Conservation (phyloP, 2,888 invertebrate species). For the Lochmaea crataegi region DNA sequence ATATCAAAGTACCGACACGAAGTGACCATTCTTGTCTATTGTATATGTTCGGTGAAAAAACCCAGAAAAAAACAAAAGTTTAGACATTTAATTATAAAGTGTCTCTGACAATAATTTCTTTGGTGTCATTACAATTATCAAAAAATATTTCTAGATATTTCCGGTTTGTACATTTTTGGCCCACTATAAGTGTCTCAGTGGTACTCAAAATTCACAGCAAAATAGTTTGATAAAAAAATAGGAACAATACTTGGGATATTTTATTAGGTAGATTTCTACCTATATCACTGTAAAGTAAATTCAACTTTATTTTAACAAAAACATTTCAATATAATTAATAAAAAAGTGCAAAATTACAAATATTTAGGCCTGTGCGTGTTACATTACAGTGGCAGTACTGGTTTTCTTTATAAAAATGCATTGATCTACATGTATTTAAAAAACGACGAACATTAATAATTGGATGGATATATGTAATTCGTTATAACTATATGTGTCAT, state of each 20-base stretch:
- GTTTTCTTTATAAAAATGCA: background rate
- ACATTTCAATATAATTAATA: background rate
- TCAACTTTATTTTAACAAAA: background rate
- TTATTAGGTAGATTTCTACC: background rate
- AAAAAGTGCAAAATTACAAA: background rate
- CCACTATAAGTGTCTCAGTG: conserved; percentile 24
- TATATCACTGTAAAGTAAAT: conserved; percentile 16
- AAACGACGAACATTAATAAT: background rate
- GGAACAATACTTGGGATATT: conserved; percentile 9
- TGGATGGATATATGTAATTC: background rate
- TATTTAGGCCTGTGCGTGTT: conserved; percentile 9
- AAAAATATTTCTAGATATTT: conserved; percentile 14
- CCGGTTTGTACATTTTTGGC: conserved; percentile 11
- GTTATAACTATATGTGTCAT: background rate
- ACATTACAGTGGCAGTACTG: conserved; percentile 15
- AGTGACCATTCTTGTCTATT: no score
- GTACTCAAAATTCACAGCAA: conserved; percentile 35
- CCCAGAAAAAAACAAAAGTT: no score
- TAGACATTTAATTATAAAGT: background rate
- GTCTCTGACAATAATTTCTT: background rate
- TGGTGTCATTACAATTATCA: conserved; percentile 1
- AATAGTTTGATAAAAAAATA: conserved; percentile 27
- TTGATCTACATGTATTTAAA: no score
- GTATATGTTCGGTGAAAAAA: no score
- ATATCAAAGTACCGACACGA: no score